Evolutionary conservation across 2,797 vertebrate genomes (phyloP), one percentile per base, ranked within the genome.

Genomic region (Nyctibius grandis): DNA sequence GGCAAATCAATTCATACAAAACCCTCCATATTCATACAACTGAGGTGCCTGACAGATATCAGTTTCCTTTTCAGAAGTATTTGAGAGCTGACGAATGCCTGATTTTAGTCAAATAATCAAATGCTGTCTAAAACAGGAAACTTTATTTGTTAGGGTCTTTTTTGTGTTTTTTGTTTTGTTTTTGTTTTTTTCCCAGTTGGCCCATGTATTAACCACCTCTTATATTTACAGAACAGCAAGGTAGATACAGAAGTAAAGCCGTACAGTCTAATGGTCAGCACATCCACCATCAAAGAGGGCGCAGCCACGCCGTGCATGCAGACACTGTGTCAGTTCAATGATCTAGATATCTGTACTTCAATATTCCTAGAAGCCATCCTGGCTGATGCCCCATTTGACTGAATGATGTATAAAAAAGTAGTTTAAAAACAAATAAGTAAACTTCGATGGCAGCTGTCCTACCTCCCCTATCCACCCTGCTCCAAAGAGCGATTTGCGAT

Each of bases 351-450:
- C 33, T 34, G 9, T 26, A 67, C 28, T 44, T 42, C 64, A 84
- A 31, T 9, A 56, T 12, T 15, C 13, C 17, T 1, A 60, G 42
- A 59, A 61, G 18, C 20, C 51, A 44, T 33, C 44, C 40, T 36
- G 59, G 6, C 1, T 9, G 75, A 8, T 22, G 65, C 2, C 11
- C 26, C 40, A 47, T 1, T 48, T 18, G 26, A 61, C 0, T 54
- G 7, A 64, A 67, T 9, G 13, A 33, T 4, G 6, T 40, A 22
- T n/a, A 47, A 61, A 75, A 14, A 34, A 76, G 17, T 6, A 44
- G 28, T 9, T 69, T n/a, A 50, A 75, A 73, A 84, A 11, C 13
- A 69, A 40, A 34, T 17, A 57, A 53, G 15, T 7, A 28, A 56
- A 53, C 34, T n/a, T 40, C 80, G 69, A 29, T 17, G 17, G 54